phyloP scores from a whole-genome alignment of 2,113 vertebrate species.

The Phylloscopus trochilus region DNA sequence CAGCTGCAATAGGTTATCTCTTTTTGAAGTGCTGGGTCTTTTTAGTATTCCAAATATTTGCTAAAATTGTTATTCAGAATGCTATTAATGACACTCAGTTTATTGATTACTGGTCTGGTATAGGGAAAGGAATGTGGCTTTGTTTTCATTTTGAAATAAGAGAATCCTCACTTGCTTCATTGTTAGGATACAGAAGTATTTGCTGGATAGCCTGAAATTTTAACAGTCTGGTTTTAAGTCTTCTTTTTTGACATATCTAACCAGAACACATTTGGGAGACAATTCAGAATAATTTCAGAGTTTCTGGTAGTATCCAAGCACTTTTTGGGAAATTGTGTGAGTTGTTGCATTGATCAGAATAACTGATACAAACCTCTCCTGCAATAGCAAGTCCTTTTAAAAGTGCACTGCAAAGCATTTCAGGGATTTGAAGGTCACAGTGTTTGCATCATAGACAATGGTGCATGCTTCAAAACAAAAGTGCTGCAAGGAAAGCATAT shows the following conservation, averaged over 20 bases:
- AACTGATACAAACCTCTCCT: not conserved
- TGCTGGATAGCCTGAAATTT: not conserved
- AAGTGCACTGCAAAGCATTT: not conserved
- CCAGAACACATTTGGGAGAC: not conserved
- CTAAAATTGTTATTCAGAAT: not conserved
- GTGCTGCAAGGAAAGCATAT: not conserved
- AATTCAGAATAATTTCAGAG: not conserved
- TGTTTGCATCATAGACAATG: not conserved
- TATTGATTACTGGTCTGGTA: not conserved
- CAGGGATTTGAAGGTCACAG: constrained; percentile 39
- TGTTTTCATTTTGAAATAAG: not conserved
- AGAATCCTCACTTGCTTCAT: not conserved
- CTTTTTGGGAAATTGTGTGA: not conserved
- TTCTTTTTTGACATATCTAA: not conserved
- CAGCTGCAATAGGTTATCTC: not conserved
- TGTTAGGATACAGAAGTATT: not conserved
- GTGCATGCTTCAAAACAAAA: constrained; percentile 11
- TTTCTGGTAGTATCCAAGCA: not conserved
- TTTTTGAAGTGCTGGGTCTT: not conserved
- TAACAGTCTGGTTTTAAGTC: not conserved
- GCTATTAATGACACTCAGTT: not conserved
- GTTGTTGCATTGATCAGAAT: not conserved
- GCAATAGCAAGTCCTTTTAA: not conserved
- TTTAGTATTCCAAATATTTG: not conserved
- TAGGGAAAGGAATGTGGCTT: not conserved